These are phyloP conservation scores for Leucophora obtusa DNA, from an alignment of 2,888 invertebrate species.

Conservation along the genomic window DNA sequence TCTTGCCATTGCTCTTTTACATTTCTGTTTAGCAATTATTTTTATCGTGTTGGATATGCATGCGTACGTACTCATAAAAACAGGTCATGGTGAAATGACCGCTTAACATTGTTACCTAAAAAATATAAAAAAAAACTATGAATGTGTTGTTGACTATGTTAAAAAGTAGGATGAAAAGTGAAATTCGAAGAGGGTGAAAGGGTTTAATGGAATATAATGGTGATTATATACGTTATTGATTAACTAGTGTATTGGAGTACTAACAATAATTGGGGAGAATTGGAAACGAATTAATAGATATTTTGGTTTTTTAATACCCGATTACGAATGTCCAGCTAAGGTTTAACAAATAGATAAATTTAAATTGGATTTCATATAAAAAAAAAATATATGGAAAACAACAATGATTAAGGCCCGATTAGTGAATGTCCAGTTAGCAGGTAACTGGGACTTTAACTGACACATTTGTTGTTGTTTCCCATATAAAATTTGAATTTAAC, in stretches of 20 bases:
- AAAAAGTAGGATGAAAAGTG: conserved; percentile 52
- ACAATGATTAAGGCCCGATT: no score
- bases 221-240: conserved; percentile 40
- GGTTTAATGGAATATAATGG: conserved; percentile 9
- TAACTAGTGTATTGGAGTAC: background rate
- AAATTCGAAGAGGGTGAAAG: conserved; percentile 35
- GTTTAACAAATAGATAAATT: no score
- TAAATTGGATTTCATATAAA: no score
- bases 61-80: conserved; percentile 45
- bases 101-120: conserved; percentile 64
- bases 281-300: no score
- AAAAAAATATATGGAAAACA: no score
- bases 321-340: no score
- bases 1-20: conserved; percentile 42
- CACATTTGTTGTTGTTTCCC: no score
- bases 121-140: conserved; percentile 19
- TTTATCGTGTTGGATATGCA: conserved; percentile 31
- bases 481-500: no score
- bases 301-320: no score
- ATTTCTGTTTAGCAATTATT: conserved; percentile 52
- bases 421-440: no score
- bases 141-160: conserved; percentile 10
- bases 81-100: conserved; percentile 65
- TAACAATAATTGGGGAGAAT: no score
- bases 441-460: no score